phyloP scores from a whole-genome alignment of 2,797 vertebrate species.

The Eremophila alpestris region DNA sequence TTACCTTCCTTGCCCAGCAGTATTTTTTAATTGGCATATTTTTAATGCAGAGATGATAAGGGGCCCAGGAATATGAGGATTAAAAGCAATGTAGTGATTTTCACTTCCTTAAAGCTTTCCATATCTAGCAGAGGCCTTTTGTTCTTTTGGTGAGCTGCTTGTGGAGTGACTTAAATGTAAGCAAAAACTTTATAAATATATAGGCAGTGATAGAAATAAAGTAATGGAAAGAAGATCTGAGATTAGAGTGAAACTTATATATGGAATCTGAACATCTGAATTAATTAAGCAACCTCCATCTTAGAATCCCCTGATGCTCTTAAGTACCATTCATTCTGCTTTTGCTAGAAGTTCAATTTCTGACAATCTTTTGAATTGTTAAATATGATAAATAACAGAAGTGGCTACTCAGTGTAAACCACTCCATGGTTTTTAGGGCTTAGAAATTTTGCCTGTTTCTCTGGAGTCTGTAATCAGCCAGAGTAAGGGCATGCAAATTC shows the following conservation, averaged over 20 bases:
- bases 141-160: background rate
- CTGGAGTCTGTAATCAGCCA: background rate
- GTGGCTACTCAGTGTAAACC: background rate
- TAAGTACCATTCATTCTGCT: background rate
- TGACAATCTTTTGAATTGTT: background rate
- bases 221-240: background rate
- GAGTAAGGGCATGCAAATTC: background rate
- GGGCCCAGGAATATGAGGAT: background rate
- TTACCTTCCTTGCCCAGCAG: background rate
- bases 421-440: background rate
- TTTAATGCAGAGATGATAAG: background rate
- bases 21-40: background rate
- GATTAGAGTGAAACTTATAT: background rate
- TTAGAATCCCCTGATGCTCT: background rate
- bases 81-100: slow-evolving; percentile 4
- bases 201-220: slow-evolving; percentile 4
- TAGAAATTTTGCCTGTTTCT: background rate
- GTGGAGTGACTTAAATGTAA: background rate
- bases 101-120: background rate
- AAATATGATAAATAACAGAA: background rate
- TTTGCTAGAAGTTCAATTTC: background rate
- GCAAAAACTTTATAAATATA: background rate
- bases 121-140: background rate
- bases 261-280: background rate
- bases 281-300: background rate